Conservation (phyloP, 2,797 vertebrate genomes). For the Prionace glauca region DNA sequence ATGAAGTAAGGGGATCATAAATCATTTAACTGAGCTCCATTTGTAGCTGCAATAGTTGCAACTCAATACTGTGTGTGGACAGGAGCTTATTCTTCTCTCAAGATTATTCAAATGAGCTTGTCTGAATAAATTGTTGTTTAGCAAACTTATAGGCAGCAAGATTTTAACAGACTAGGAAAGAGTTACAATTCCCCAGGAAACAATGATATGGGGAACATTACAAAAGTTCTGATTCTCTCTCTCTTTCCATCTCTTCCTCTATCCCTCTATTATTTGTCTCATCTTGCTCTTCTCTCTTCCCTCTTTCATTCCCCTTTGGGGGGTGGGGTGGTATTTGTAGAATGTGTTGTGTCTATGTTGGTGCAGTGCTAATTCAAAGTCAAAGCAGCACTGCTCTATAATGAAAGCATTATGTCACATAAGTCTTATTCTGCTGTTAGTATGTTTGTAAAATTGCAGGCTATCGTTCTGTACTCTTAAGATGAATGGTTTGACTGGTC, state of each 20-base stretch:
- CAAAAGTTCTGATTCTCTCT: not conserved
- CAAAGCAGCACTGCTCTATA: not conserved
- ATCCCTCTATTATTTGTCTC: too few species aligned
- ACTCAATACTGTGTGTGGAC: not conserved
- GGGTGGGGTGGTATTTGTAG: not conserved
- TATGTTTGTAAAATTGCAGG: not conserved
- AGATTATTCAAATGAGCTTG: constrained; percentile 2
- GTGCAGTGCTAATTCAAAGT: not conserved
- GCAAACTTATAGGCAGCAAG: not conserved
- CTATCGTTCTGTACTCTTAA: not conserved
- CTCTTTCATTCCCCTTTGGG: too few species aligned
- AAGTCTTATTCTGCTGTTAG: not conserved
- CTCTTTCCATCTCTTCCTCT: not conserved
- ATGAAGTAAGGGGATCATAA: not conserved
- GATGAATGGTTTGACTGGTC: not conserved
- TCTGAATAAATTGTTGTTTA: constrained; percentile 18
- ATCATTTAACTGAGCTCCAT: constrained; percentile 5
- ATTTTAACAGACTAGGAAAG: not conserved
- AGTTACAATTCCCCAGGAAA: not conserved
- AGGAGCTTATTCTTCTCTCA: not conserved
- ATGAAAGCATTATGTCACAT: not conserved
- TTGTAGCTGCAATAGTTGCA: not conserved
- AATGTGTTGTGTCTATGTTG: not conserved
- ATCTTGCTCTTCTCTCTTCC: too few species aligned
- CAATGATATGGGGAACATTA: not conserved